phyloP scores from a whole-genome alignment of 2,797 vertebrate species.

The Cercopithecus petaurista region DNA sequence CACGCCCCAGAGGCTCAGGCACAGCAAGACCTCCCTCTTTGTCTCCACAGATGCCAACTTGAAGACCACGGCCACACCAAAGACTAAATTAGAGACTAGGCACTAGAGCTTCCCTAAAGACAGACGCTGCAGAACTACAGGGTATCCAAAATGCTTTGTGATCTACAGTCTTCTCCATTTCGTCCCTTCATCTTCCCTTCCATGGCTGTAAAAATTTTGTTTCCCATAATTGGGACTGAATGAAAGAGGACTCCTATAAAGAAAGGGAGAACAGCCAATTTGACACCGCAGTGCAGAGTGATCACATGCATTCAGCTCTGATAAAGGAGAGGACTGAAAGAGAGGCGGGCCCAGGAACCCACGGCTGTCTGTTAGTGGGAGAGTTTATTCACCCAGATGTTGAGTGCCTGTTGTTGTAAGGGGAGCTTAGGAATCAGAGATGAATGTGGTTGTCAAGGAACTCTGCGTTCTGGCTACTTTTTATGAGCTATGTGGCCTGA shows the following conservation, averaged over 20 bases:
- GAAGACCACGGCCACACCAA: background rate
- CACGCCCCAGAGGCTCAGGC: background rate
- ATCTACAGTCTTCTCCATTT: background rate
- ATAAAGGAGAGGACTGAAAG: no score
- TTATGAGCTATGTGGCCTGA: background rate
- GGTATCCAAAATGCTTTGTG: background rate
- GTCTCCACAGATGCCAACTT: fast-evolving
- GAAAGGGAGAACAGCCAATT: no score
- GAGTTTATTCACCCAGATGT: background rate
- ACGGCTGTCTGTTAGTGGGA: background rate
- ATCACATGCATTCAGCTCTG: background rate
- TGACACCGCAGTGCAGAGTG: fast-evolving
- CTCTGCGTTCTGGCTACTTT: background rate
- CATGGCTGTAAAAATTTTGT: background rate
- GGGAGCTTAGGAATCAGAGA: background rate
- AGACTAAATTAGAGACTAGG: background rate
- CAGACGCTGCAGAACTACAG: fast-evolving
- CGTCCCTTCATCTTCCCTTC: background rate
- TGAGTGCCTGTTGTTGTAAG: background rate
- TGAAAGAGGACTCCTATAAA: background rate
- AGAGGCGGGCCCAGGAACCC: fast-evolving
- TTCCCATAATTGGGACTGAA: background rate
- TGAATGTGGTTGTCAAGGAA: background rate
- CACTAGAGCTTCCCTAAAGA: background rate
- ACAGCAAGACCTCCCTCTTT: background rate